These are phyloP conservation scores for Dromaius novaehollandiae DNA, from an alignment of 2,113 vertebrate species.

Conservation along the genomic window DNA sequence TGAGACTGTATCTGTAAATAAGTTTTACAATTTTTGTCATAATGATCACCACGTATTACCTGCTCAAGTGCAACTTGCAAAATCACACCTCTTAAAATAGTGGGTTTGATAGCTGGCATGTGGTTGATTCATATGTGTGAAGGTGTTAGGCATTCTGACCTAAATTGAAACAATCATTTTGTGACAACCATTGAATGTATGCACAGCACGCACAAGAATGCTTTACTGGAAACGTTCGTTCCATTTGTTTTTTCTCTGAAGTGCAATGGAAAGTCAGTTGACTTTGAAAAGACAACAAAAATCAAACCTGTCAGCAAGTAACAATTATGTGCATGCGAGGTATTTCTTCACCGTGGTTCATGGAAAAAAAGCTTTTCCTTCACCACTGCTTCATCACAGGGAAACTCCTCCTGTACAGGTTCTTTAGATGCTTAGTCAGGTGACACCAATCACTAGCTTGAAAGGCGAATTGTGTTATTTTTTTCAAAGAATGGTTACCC, in stretches of 20 bases:
- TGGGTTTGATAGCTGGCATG: conserved; percentile 32
- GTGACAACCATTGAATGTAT: background rate
- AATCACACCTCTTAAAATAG: conserved; percentile 27
- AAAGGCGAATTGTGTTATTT: fast-evolving
- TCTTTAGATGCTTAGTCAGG: background rate
- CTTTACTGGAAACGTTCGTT: conserved; percentile 35
- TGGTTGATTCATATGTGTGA: conserved; percentile 54
- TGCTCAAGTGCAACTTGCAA: background rate
- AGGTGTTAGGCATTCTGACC: conserved; percentile 51
- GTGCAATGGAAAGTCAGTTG: conserved; percentile 3
- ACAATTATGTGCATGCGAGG: background rate
- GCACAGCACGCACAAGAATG: background rate
- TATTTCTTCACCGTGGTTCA: background rate
- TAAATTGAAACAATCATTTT: conserved; percentile 8
- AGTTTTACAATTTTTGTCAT: background rate
- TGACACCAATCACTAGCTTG: fast-evolving
- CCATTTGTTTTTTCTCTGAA: conserved; percentile 32
- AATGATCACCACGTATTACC: background rate
- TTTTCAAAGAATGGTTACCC: background rate
- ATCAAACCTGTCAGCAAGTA: conserved; percentile 34
- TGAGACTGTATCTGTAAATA: background rate
- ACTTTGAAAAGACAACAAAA: background rate
- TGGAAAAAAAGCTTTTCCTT: background rate
- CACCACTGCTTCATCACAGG: background rate
- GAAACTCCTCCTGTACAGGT: background rate